phyloP scores from a whole-genome alignment of 2,797 vertebrate species.

The Oreochromis grahami region DNA sequence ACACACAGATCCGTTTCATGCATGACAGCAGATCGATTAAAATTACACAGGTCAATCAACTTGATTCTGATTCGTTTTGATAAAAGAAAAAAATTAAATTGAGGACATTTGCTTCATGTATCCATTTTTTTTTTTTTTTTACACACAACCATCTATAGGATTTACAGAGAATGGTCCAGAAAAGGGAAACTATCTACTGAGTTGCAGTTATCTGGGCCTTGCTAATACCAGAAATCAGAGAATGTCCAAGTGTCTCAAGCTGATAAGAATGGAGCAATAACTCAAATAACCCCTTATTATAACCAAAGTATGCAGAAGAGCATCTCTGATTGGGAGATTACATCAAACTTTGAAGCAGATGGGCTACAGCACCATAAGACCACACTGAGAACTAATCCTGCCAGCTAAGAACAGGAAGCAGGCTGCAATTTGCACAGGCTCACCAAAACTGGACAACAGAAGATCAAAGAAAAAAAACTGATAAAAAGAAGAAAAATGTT shows the following conservation, averaged over 20 bases:
- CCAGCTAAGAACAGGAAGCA: background rate
- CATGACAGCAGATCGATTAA: constrained; percentile 28
- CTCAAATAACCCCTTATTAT: background rate
- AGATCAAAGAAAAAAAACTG: background rate
- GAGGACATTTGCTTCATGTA: background rate
- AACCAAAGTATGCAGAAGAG: background rate
- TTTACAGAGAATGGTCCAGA: background rate
- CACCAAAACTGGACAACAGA: background rate
- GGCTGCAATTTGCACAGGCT: background rate
- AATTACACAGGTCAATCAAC: constrained; percentile 29
- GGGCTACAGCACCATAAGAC: background rate
- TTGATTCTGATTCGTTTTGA: constrained; percentile 1
- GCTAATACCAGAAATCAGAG: background rate
- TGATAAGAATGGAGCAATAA: background rate
- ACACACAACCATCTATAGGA: background rate
- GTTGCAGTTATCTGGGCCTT: background rate
- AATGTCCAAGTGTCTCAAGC: background rate
- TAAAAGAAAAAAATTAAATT: background rate
- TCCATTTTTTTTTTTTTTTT: background rate
- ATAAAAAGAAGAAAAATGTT: background rate
- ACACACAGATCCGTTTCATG: constrained; percentile 42
- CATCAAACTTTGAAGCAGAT: background rate
- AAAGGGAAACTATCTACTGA: background rate
- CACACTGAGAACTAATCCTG: background rate
- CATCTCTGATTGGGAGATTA: background rate